Evolutionary conservation across 2,797 vertebrate genomes (phyloP).

Genomic region (Kryptopterus vitreolus): DNA sequence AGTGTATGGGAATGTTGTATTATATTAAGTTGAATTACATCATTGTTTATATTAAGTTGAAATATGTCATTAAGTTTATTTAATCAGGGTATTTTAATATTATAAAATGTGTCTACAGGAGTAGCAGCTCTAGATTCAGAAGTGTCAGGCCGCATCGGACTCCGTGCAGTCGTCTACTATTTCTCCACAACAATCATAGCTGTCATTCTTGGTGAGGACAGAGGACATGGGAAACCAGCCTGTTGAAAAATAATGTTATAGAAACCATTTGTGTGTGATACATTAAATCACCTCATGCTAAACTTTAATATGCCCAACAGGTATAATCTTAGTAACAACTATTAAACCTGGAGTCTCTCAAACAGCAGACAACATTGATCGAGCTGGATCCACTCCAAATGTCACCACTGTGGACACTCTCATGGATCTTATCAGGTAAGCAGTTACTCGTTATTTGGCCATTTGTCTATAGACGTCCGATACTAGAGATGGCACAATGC

Average conservation of each 20-base stretch:
- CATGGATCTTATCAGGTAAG: conserved; percentile 87
- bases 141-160: conserved; percentile 91
- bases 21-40: background rate
- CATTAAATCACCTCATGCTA: background rate
- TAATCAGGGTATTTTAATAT: too few relatives aligned
- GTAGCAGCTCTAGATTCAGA: conserved; percentile 94
- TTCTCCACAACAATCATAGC: conserved; percentile 91
- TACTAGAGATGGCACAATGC: background rate
- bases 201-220: conserved; percentile 85
- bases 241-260: conserved; percentile 1
- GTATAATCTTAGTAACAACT: conserved; percentile 89
- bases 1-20: too few relatives aligned
- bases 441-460: conserved; percentile 34
- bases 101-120: conserved; percentile 68
- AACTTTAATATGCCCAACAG: conserved; percentile 62
- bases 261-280: background rate
- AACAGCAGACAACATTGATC: conserved; percentile 81
- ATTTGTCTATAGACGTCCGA: background rate
- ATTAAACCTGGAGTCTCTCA: conserved; percentile 94
- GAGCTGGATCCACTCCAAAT: conserved; percentile 84
- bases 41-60: too few relatives aligned
- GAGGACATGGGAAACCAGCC: conserved; percentile 50
- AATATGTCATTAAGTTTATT: too few relatives aligned
- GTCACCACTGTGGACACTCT: conserved; percentile 91
- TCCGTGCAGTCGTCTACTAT: conserved; percentile 90